Conservation (phyloP, 2,113 vertebrate species). For the Corythornis vintsioides region DNA sequence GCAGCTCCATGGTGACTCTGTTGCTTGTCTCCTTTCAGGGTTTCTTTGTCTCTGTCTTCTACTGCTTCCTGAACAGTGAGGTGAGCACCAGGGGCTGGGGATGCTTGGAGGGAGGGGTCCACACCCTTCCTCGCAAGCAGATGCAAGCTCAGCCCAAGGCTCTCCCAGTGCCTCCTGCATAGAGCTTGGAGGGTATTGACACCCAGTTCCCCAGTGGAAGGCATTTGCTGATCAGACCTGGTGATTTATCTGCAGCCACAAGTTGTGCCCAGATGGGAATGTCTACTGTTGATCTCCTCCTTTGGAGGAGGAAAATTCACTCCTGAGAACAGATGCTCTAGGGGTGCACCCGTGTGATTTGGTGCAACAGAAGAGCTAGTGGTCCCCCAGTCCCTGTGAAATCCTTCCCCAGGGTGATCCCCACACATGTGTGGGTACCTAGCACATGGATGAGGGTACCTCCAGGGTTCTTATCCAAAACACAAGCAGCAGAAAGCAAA, state of each 20-base stretch:
- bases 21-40: slow-evolving; percentile 77
- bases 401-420: not conserved
- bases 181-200: not conserved
- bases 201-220: not conserved
- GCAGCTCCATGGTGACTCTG: not conserved
- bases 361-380: not conserved
- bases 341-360: not conserved
- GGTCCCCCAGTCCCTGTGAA: not conserved
- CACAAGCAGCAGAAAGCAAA: not conserved
- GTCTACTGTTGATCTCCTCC: not conserved
- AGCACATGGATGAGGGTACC: not conserved
- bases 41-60: slow-evolving; percentile 93
- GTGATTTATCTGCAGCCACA: not conserved
- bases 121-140: not conserved
- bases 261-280: not conserved
- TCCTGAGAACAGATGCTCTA: not conserved
- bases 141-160: rapidly evolving
- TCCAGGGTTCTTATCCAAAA: not conserved
- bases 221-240: not conserved
- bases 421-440: not conserved
- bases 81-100: slow-evolving; percentile 71
- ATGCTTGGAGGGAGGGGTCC: rapidly evolving
- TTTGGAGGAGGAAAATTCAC: not conserved
- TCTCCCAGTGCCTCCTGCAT: not conserved
- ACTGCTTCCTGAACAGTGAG: slow-evolving; percentile 93